Base-by-base conservation (phyloP, 2,797 vertebrate genomes). In the Poeciliopsis paucimaculata region DNA sequence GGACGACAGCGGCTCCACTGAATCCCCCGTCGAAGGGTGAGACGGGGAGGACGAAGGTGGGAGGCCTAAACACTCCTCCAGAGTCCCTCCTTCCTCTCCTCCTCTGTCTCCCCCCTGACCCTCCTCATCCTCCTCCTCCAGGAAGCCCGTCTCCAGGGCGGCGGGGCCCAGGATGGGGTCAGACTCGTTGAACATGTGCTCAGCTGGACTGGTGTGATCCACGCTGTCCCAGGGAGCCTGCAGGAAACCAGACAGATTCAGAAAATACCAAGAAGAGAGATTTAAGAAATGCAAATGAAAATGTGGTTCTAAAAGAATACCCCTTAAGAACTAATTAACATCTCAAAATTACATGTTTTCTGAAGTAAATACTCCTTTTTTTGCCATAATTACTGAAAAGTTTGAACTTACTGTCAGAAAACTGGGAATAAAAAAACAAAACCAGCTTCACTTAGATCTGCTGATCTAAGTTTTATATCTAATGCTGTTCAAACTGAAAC, bases 101-200 rank as follows among this genome's bases (percentile, higher is more conserved):
- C 88, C 75, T 83, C 90, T 55, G 77, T 90, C 94, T 26, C 87
- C 93, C 13, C 90, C 90, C 80, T 90, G 94, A 0, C 87, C 86
- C 76, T 95, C 95, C 75, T 95, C 95, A 0, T 95, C 94, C 36
- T 95, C 95, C 73, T 95, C 92, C 84, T 96, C 96, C 84, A 96
- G 90, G 57, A 96, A 96, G 66, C 94, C 94, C 0, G 95, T 64
- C 91, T 95, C 96, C 86, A 96, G 88, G 4, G 92, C 51, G 0
- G 94, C 91, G 0, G 95, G 93, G 6, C 95, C 95, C 71, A 96
- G 90, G 85, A 96, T 96, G 0, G 96, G 95, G 78, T 96, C 96
- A 0, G 95, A 93, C 45, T 96, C 96, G 0, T 96, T 96, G 90
- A 96, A 96, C 93, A 96, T 96, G 86, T 96, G 95, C 76, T 96